Conservation (phyloP, 1,140 invertebrate genomes). For the Phymorhynchus buccinoides region DNA sequence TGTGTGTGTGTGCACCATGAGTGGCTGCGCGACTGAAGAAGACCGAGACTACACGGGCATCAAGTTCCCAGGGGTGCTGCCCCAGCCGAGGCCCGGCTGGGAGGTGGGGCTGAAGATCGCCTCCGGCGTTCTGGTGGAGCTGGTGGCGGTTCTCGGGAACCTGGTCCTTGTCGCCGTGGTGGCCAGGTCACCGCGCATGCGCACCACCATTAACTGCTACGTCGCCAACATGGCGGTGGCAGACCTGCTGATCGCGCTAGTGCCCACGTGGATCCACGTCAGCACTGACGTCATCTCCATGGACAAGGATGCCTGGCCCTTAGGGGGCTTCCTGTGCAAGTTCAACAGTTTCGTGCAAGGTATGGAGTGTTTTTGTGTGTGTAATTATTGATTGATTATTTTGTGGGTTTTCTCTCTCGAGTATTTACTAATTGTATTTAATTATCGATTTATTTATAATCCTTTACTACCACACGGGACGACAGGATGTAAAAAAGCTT, state of each 20-base stretch:
- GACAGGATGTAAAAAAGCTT: too few relatives aligned
- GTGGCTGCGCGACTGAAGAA: neutral
- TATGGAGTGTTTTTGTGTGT: constrained; percentile 61
- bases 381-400: neutral
- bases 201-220: constrained; percentile 86
- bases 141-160: constrained; percentile 66
- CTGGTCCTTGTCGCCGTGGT: constrained; percentile 64
- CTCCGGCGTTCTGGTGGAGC: constrained; percentile 52
- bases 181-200: constrained; percentile 70
- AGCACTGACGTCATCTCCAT: constrained; percentile 59
- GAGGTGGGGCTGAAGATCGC: constrained; percentile 61
- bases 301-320: constrained; percentile 61
- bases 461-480: too few relatives aligned
- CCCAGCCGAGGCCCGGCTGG: constrained; percentile 48
- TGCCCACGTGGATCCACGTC: constrained; percentile 72
- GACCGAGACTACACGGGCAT: constrained; percentile 42
- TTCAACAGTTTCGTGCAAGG: constrained; percentile 76
- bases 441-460: too few relatives aligned
- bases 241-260: constrained; percentile 70
- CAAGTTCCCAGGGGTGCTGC: constrained; percentile 42
- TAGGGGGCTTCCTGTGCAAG: constrained; percentile 75
- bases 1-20: constrained; percentile 2
- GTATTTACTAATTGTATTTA: too few relatives aligned
- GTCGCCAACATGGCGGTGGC: constrained; percentile 89
- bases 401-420: too few relatives aligned